Percentiles rank a stretch among this genome's conserved stretches.
Conservation (phyloP, 2,113 vertebrate species). For the Pimephales promelas region DNA sequence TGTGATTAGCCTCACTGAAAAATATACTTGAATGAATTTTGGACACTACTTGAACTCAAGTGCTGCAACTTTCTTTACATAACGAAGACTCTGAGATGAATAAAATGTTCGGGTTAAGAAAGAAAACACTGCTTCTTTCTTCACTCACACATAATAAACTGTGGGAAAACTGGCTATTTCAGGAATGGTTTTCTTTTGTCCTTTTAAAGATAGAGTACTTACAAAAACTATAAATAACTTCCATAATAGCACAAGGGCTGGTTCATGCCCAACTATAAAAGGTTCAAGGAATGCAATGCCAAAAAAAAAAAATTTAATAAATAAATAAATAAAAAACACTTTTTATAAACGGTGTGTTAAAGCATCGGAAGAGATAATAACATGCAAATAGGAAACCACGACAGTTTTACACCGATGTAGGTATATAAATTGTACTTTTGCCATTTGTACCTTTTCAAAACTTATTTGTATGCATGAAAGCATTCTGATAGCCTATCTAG, state of each 20-base stretch:
- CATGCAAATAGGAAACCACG: not conserved
- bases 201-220: conserved; percentile 19
- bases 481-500: not conserved
- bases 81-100: not conserved
- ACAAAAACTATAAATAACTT: conserved; percentile 25
- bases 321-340: too few species aligned
- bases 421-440: not conserved
- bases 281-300: not conserved
- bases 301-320: too few species aligned
- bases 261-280: not conserved
- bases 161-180: not conserved
- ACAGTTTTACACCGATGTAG: not conserved
- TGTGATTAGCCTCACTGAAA: too few species aligned
- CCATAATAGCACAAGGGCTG: not conserved
- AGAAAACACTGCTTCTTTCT: too few species aligned
- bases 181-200: not conserved
- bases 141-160: not conserved
- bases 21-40: too few species aligned
- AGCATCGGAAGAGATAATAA: not conserved
- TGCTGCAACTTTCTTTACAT: not conserved
- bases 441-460: not conserved
- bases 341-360: not conserved
- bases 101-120: too few species aligned
- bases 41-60: too few species aligned
- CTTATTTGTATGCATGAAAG: not conserved